Base-by-base conservation (phyloP, 37 sponge, comb jelly and placozoan species). In the Dysidea cf. avara region DNA sequence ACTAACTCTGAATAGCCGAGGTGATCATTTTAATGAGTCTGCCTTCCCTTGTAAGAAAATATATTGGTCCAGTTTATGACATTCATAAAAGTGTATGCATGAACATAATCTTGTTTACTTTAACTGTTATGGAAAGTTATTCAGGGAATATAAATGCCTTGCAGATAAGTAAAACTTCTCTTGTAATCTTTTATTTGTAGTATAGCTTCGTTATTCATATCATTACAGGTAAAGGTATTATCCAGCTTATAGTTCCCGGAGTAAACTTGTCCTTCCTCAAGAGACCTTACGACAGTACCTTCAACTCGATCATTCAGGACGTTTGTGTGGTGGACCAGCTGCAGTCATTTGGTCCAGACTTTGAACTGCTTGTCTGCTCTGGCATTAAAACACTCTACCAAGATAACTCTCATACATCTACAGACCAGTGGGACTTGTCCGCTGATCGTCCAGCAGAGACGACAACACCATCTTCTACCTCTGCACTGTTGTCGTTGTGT, bases 261-360 rank as follows among this genome's bases (percentile, higher is more conserved):
- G 76, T 92, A 2, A 71, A 40, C 0, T 69, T 71, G 13, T 75
- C 71, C 12, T 35, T 74, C 2, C 48, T 80, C 28, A 82, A 82
- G 63, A 26, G 88, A 12, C 90, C 92, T 4, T 83, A 70, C 22
- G 92, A 92, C 68, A 36, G 54, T 7, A 56, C 74, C 18, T 28
- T 86, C 34, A 40, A 31, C 30, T 58, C 83, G 1, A 56, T 79
- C 14, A 63, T 96, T 0, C 83, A 88, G 32, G 93, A 92, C 47
- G 33, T 92, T n/a, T 69, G 67, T 28, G 50, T 96, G 31, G 86
- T 92, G 17, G 96, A 96, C 60, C 24, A 71, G 3, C 52, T 88
- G n/a, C 96, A 92, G 62, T 60, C 38, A 25, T 89, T 81, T 74
- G 96, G 96, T 0, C 82, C 89, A n/a, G 76, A 81, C 29, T 92